Base-by-base conservation (phyloP, 37 sponge, comb jelly and placozoan species). In the Cliona cf. orientalis region DNA sequence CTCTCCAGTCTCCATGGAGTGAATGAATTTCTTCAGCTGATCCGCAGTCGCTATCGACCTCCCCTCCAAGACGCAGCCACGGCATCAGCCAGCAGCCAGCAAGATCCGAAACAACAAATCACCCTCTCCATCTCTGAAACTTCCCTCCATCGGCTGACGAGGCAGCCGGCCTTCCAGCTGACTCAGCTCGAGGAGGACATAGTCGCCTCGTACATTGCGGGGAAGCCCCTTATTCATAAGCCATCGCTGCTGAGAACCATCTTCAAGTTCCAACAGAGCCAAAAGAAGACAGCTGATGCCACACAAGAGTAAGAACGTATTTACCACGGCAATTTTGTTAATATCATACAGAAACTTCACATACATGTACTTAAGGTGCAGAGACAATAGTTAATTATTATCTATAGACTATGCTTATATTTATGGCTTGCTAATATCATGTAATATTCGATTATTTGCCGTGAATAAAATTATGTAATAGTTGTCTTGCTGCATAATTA, bases 161-260 rank as follows among this genome's bases (percentile, higher is more conserved):
- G 38, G 28, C 39, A 4, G 5, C 46, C 80, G 19, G 35, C 38
- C 25, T 94, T 94, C 53, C 61, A 87, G 17, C 49, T 91, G 45
- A 23, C 44, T 5, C 59, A 80, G 63, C 83, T 94, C 41, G 80
- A 91, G 71, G 80, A 82, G 37, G 89, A 84, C 64, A 57, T 94
- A 3, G 92, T 94, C 35, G 34, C 39, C 3, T 43, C 26, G 28
- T 94, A 80, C 76, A 58, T 91, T 37, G 76, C 92, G 9, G 95
- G 95, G 14, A 94, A 91, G 75, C 92, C 92, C 0, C 41, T 72
- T 43, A 73, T 94, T 0, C 32, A 75, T 26, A 57, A 42, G 1
- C 66, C 65, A 0, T 23, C 33, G 9, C 7, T 46, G 1, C 43
- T 93, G 29, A 56, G 93, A 25, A 89, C 70, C 1, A 58, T 69